Base-by-base conservation (phyloP, 1,140 invertebrate genomes). In the Drosophila kurseongensis region DNA sequence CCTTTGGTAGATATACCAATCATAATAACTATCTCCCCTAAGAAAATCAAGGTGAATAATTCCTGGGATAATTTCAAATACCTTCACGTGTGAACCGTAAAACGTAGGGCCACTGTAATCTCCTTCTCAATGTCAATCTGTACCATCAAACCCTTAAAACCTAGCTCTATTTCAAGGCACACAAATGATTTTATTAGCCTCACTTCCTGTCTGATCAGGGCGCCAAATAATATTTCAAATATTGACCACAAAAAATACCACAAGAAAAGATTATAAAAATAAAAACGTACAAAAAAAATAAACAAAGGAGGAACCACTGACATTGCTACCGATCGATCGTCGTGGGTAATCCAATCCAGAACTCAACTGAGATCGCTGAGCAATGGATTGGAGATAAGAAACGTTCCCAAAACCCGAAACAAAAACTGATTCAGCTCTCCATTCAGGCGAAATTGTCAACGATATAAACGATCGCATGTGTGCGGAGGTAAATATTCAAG, bases 381-480 rank as follows among this genome's bases (percentile, higher is more conserved):
- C 55, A 55, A 45, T 40, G 42, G 57, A 62, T 41, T 58, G 63
- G 12, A 71, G 78, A 78, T 58, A 66, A 66, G 52, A 38, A 52
- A 58, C 10, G 38, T 54, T 48, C 36, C 65, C 45, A 47, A 59
- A 74, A 13, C 35, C 52, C 40, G 7, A 69, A 42, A 42, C 48
- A 44, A 18, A 67, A 56, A 65, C 75, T 82, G 82, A 85, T 61
- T 82, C 82, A 88, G 62, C 66, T 82, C 66, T 86, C 61, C 75
- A 78, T 82, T 76, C 75, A 75, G 61, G 63, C 50, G 80, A 88
- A 76, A 82, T 85, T 84, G 77, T 83, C 80, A 78, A 60, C 75
- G 58, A 72, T 59, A 71, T 71, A 71, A 71, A 71, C 67, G 67
- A 69, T 71, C 65, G 51, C 51, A 67, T 65, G 65, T 57, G 67